phyloP scores from a whole-genome alignment of 2,888 invertebrate species.

The Caenorhabditis becei region DNA sequence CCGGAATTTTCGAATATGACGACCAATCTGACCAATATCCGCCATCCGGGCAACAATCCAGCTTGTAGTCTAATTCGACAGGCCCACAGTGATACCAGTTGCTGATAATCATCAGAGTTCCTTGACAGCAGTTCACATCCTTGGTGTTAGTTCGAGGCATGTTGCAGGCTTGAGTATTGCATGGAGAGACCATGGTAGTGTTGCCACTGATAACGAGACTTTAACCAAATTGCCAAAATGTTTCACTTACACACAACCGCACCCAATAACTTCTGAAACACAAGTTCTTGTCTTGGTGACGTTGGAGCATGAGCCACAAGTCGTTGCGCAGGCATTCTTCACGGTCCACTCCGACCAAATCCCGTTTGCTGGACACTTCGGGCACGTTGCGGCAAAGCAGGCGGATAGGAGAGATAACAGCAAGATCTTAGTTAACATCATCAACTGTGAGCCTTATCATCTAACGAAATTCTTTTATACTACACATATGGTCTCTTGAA shows the following conservation, averaged over 20 bases:
- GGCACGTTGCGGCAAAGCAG: conserved; percentile 6
- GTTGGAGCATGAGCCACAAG: conserved; percentile 42
- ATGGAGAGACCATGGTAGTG: not conserved
- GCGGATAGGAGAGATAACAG: not conserved
- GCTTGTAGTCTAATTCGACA: not conserved
- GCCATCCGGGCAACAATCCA: conserved; percentile 38
- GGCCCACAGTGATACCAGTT: conserved; percentile 52
- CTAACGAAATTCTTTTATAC: not conserved
- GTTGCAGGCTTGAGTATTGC: conserved; percentile 49
- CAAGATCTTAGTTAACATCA: not conserved
- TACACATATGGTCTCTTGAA: not conserved
- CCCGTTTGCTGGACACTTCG: conserved; percentile 29
- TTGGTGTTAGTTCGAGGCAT: conserved; percentile 20
- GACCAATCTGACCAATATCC: conserved; percentile 40
- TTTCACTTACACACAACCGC: conserved; percentile 37
- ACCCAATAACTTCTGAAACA: conserved; percentile 14
- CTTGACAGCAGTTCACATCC: conserved; percentile 16
- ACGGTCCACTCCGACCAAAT: conserved; percentile 46
- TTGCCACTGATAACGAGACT: conserved; percentile 13
- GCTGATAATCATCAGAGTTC: conserved; percentile 8
- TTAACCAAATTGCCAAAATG: not conserved
- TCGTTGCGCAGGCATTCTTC: conserved; percentile 9
- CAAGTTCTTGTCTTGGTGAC: conserved; percentile 26
- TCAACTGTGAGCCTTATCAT: not conserved
- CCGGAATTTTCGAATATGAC: not conserved